Base-by-base conservation (phyloP, 2,888 invertebrate species). In the Orgyia antiqua region DNA sequence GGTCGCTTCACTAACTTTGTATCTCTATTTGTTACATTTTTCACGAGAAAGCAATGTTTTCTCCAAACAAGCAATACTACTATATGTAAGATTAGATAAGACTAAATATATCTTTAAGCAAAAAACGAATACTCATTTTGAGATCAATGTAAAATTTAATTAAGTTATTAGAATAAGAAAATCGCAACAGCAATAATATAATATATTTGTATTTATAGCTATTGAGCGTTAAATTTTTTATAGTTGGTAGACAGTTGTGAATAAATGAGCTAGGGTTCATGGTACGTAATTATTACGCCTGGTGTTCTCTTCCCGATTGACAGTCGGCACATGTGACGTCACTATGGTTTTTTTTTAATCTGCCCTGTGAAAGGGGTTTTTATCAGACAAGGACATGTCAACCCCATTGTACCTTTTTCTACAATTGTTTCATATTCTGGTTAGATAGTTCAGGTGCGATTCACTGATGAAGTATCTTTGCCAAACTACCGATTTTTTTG, bases 141-240 rank as follows among this genome's bases (percentile, higher is more conserved):
- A 82, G 80, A 78, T 78, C 68, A 72, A 66, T 80, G 75, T 79
- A 77, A 74, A 73, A 76, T 77, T 73, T 74, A 77, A 43, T 50
- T 51, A 52, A 51, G 52, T 38, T 44, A 42, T n/a, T 39, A 52
- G 52, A 47, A 41, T 52, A 52, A 45, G 52, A 68, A 70, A 68
- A 73, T 75, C 78, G 82, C 84, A 67, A 82, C 83, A 86, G 86
- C 84, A 86, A 86, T 86, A 86, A 84, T n/a, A n/a, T n/a, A n/a
- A n/a, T 82, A 80, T 80, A 83, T 82, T 82, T 86, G 84, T 86
- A 84, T 82, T 76, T 78, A 79, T 72, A 79, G 83, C 83, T 83
- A 84, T 77, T 74, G 83, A 78, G 83, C 79, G 82, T 83, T 82
- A 76, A 80, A 80, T 78, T 78, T 83, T 80, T 76, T 78, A 77